Evolutionary conservation across 2,113 vertebrate genomes (phyloP), one percentile per base, ranked within the genome.

Genomic region (Oncorhynchus mykiss): DNA sequence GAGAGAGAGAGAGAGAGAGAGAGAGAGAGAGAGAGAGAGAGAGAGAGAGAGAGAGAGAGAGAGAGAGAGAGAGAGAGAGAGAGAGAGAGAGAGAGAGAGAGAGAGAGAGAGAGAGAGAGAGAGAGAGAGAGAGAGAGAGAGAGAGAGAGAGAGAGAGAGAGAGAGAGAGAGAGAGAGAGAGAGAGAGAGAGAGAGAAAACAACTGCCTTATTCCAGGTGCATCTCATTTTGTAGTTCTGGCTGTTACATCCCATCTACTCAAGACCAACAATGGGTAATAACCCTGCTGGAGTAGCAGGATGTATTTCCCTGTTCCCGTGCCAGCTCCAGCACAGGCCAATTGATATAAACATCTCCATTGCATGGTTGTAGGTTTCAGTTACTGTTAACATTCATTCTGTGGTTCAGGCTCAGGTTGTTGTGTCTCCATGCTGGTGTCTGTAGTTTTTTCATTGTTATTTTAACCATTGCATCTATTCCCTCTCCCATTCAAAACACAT

Each of bases 321-420:
- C 82, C 82, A 84, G 81, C n/a, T 14, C 69, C 82, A 80, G 84
- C 73, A 75, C 77, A 75, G 72, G 59, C 62, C 12, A 82, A 88
- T 81, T 76, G 80, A 88, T 80, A 81, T 72, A 84, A 88, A 83
- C 72, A 73, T 83, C 80, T 84, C 84, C 69, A 82, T 75, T 82
- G 77, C 73, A 77, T 59, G 78, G 74, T 82, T 84, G 84, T 85
- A 76, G 18, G n/a, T 78, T 84, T 84, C 82, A 70, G 59, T 88
- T 84, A 86, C 73, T 25, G 75, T 82, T 78, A 80, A 80, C 76
- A 81, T 84, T 82, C 70, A 75, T 83, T 75, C 9, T 20, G 70
- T 31, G 48, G 74, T 86, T 88, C 79, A 80, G 64, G 60, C 64
- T n/a, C 0, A 0, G 78, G 80, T 78, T 66, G 18, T 2, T 72